Evolutionary conservation across 1,140 invertebrate species (phyloP), one percentile per base, ranked within the genome.

Genomic region (Megathymus violae): DNA sequence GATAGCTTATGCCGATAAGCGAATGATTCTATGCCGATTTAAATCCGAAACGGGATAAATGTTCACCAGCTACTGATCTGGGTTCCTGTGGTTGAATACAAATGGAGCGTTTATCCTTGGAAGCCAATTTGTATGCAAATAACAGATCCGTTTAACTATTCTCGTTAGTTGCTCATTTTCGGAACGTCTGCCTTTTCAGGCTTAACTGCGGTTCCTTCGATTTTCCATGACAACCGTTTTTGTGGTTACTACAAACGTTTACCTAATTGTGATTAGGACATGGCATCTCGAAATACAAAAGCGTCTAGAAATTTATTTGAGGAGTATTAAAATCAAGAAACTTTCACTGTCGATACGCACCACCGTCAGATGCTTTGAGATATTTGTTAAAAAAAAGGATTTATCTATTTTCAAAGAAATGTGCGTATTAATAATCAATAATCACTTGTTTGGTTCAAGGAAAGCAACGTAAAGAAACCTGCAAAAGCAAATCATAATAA

Each of bases 71-170:
- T 76, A 81, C 78, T 78, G 84, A 88, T 76, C 84, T 67, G 71
- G 80, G 78, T 66, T 80, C 76, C 85, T 78, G 77, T 76, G 85
- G 87, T 85, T 81, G 88, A 91, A 91, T 88, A 89, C 88, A 91
- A 89, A 91, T 88, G 82, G 82, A 84, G 63, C 85, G 80, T 89
- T 91, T 91, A 91, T 88, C 86, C 84, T 80, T 77, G 73, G 82
- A 87, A 91, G 88, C 85, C 86, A 91, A 90, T 91, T 83, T 91
- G 88, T 88, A 91, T 89, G 88, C 77, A 88, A 89, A 91, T 91
- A 82, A 83, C 82, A 82, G 79, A 75, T 81, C 79, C 81, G 76
- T 85, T 89, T 85, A 87, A 91, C 88, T 89, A 88, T 89, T 83
- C 88, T 88, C 85, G 86, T 91, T 89, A 91, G 86, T 91, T 91